Percentiles rank a stretch among this genome's conserved stretches.
phyloP scores from a whole-genome alignment of 2,113 vertebrate genomes.

The Lasiurus cinereus region DNA sequence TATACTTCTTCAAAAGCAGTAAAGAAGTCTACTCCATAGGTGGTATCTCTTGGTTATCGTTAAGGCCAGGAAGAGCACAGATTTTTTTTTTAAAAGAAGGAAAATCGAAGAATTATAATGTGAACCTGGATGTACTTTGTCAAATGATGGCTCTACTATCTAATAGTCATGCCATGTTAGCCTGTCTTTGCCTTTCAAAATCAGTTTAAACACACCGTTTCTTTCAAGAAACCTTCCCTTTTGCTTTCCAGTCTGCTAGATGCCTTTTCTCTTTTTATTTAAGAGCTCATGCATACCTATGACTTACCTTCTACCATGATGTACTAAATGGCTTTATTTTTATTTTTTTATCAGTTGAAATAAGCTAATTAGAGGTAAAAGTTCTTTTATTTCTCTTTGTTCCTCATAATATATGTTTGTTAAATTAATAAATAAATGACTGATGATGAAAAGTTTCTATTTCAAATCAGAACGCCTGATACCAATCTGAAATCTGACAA shows the following conservation, averaged over 20 bases:
- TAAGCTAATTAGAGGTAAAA: background rate
- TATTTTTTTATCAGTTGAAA: background rate
- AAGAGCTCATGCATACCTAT: background rate
- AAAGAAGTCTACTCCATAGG: conserved; percentile 52
- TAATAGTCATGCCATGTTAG: background rate
- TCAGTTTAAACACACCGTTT: background rate
- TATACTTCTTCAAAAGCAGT: conserved; percentile 57
- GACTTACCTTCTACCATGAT: background rate
- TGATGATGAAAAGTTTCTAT: background rate
- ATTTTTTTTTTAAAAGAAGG: background rate
- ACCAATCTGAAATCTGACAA: background rate
- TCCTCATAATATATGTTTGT: background rate
- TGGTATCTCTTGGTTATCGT: conserved; percentile 1
- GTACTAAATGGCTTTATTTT: background rate
- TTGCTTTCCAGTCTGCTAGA: background rate
- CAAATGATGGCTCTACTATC: background rate
- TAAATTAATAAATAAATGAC: conserved; percentile 32
- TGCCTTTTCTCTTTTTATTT: background rate
- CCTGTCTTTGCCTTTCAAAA: conserved; percentile 35
- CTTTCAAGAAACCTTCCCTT: background rate
- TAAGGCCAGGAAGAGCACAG: background rate
- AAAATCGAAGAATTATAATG: background rate
- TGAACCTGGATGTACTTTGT: background rate
- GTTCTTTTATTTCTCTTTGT: background rate
- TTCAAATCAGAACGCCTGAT: conserved; percentile 5